These are phyloP conservation scores for Drosophila ironensis DNA, from an alignment of 1,140 invertebrate species.

Conservation along the genomic window DNA sequence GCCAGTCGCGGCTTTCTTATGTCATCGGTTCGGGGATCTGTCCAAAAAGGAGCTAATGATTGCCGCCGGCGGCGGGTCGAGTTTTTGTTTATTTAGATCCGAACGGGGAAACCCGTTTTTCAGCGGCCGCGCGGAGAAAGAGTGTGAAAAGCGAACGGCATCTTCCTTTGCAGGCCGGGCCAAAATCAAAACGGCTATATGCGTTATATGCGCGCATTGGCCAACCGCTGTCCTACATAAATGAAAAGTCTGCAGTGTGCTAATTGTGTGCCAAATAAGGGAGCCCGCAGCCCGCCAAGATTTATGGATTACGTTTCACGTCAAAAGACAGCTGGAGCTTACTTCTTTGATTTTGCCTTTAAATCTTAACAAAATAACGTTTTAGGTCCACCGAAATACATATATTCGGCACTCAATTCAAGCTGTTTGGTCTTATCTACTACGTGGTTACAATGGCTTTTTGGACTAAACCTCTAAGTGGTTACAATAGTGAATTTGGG, in stretches of 20 bases:
- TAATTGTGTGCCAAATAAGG: background rate
- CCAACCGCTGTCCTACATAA: conserved; percentile 13
- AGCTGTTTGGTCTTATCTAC: too few relatives aligned
- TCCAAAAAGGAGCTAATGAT: conserved; percentile 29
- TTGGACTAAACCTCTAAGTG: too few relatives aligned
- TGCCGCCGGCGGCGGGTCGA: conserved; percentile 5
- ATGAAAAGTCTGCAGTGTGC: conserved; percentile 5
- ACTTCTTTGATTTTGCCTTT: too few relatives aligned
- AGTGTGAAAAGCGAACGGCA: conserved; percentile 25
- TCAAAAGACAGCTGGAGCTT: background rate
- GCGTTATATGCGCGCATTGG: background rate
- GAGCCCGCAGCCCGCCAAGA: background rate
- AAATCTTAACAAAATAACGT: too few relatives aligned
- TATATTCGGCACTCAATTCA: too few relatives aligned
- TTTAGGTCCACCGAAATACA: too few relatives aligned
- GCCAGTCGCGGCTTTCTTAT: conserved; percentile 19
- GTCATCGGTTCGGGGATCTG: conserved; percentile 9
- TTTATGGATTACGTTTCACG: background rate
- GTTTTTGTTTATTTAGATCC: conserved; percentile 18
- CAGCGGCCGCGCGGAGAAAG: background rate
- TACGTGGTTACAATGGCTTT: too few relatives aligned
- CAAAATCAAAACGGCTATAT: background rate
- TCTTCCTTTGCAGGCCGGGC: conserved; percentile 14
- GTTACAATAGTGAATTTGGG: too few relatives aligned
- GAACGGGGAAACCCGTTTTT: conserved; percentile 19